Evolutionary conservation across 35 echinoderm and acorn worm genomes (phyloP), one percentile per base, ranked within the genome.

Genomic region (Heliocidaris erythrogramma): DNA sequence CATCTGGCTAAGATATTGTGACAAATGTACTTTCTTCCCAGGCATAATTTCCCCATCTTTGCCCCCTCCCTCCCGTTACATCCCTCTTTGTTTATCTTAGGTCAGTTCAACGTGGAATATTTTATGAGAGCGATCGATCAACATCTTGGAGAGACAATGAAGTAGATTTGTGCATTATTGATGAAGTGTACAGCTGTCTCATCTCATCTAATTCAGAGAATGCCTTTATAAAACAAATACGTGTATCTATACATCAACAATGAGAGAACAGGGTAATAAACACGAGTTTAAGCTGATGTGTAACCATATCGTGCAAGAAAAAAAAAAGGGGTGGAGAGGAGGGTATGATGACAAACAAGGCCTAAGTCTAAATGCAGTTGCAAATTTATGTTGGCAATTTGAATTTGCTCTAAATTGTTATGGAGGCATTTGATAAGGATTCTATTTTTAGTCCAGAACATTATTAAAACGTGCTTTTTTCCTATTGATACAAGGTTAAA

Each of bases 151-250:
- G 65, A 78, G 65, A 78, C 65, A 78, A 78, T 27, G 65, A 78
- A n/a, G 65, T 8, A 24, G 65, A 78, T 78, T 78, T 78, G 65
- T 78, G 14, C 65, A 78, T 78, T 78, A 78, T 78, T 78, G 65
- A 78, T 78, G 65, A 78, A 27, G 65, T 78, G 65, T 78, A 78
- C 65, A 78, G 21, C 65, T 78, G 65, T 78, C 65, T 78, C 65
- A 78, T n/a, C 65, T n/a, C 27, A 78, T 78, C 65, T 78, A 7
- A 18, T 27, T 78, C 65, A 78, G 18, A 78, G 4, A 27, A 78
- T 1, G 65, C 27, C 65, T 78, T 78, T 78, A 78, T 42, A 42
- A 42, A 42, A 42, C 35, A 42, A 42, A 42, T 42, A 42, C 35
- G 35, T 42, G 35, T 42, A 42, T 42, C 35, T 42, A 1, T 18